A percentile compares a stretch with the other conserved stretches of the same genome.
Conservation (phyloP, 2,888 invertebrate genomes). For the Mechanitis mazaeus region DNA sequence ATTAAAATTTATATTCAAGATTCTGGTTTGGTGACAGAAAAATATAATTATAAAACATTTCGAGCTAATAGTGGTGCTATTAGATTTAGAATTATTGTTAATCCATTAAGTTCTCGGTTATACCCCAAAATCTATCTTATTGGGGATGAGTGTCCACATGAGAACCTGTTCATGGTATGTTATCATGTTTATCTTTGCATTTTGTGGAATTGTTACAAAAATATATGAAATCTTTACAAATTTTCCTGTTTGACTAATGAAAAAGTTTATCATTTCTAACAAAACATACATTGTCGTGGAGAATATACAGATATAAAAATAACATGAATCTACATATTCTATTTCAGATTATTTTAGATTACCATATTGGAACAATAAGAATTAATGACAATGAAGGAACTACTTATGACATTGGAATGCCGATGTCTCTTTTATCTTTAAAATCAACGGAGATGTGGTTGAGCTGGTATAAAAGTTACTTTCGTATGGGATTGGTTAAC, state of each 20-base stretch:
- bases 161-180: conserved; percentile 32
- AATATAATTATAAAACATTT: conserved; percentile 10
- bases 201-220: neutral
- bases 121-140: conserved; percentile 28
- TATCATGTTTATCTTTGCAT: neutral
- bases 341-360: conserved; percentile 3
- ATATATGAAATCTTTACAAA: neutral
- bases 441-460: neutral
- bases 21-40: conserved; percentile 1
- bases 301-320: neutral
- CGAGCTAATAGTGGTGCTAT: conserved; percentile 33
- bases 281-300: too few relatives aligned
- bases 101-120: neutral
- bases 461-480: neutral
- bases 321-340: neutral
- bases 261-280: too few relatives aligned
- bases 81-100: conserved; percentile 30
- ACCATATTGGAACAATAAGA: neutral
- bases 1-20: too few relatives aligned
- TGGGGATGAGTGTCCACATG: conserved; percentile 28
- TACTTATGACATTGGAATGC: neutral
- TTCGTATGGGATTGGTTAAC: conserved; percentile 3
- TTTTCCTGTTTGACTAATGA: neutral
- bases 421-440: neutral
- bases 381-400: neutral